These are phyloP conservation scores for Aspidoscelis tigris DNA, from an alignment of 2,113 vertebrate species.

Conservation along the genomic window DNA sequence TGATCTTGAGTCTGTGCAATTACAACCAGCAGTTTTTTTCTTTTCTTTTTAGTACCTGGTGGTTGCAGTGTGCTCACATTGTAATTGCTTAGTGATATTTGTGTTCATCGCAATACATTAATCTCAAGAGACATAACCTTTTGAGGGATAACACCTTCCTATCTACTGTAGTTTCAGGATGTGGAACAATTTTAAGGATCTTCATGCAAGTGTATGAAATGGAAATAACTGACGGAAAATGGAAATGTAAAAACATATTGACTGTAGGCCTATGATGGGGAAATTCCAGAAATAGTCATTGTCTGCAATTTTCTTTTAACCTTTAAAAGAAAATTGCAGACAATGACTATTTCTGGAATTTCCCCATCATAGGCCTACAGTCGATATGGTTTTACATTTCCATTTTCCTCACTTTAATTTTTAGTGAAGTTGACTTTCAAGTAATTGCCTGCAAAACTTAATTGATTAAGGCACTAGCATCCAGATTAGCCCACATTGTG, in stretches of 20 bases:
- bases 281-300: too few species aligned
- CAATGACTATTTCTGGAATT: too few species aligned
- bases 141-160: constrained; percentile 55
- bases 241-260: neutral
- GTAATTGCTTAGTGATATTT: constrained; percentile 70
- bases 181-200: constrained; percentile 46
- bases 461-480: too few species aligned
- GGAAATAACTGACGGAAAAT: neutral
- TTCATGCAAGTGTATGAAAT: constrained; percentile 42
- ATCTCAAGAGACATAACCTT: constrained; percentile 67
- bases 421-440: too few species aligned
- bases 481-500: too few species aligned
- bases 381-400: neutral
- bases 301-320: too few species aligned
- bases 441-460: too few species aligned
- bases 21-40: constrained; percentile 33
- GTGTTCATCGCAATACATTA: constrained; percentile 62
- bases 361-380: neutral
- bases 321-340: too few species aligned
- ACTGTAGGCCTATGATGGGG: constrained; percentile 5
- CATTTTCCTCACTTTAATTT: neutral
- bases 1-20: constrained; percentile 8
- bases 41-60: constrained; percentile 21
- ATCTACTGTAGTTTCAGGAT: constrained; percentile 37
- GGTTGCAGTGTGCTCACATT: constrained; percentile 38